phyloP scores from a whole-genome alignment of 2,888 invertebrate species.

The Chironomus tentans region DNA sequence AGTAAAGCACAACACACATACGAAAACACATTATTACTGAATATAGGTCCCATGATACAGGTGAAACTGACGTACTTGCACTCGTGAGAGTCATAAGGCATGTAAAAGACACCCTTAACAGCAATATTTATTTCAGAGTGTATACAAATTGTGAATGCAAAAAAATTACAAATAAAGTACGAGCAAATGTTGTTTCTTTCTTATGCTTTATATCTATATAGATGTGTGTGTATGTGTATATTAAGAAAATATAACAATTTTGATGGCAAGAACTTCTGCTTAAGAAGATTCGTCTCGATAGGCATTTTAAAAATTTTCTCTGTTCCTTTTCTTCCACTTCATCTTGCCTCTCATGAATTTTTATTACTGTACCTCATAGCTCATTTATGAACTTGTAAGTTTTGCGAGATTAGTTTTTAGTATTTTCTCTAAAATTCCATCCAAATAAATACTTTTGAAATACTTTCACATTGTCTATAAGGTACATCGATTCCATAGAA shows the following conservation, averaged over 20 bases:
- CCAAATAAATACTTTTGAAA: neutral
- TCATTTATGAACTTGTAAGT: neutral
- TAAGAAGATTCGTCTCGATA: neutral
- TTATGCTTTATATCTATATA: neutral
- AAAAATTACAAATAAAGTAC: slow-evolving; percentile 25
- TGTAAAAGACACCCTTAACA: slow-evolving; percentile 27
- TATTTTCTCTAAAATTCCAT: neutral
- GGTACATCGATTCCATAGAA: neutral
- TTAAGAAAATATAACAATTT: neutral
- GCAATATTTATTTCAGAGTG: slow-evolving; percentile 27
- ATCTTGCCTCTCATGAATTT: neutral
- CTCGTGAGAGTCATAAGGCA: slow-evolving; percentile 23
- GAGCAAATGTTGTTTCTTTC: slow-evolving; percentile 4
- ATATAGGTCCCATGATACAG: slow-evolving; percentile 20
- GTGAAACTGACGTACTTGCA: slow-evolving; percentile 26
- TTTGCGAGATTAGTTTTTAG: neutral
- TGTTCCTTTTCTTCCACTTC: neutral
- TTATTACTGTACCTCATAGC: neutral
- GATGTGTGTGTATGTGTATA: neutral
- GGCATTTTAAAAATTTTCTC: neutral
- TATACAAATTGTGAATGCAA: slow-evolving; percentile 27
- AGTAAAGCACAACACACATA: slow-evolving; percentile 25
- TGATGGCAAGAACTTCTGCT: neutral
- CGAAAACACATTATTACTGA: slow-evolving; percentile 25
- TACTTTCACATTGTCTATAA: neutral